Evolutionary conservation across 2,113 vertebrate species (phyloP).

Genomic region (Azemiops feae): DNA sequence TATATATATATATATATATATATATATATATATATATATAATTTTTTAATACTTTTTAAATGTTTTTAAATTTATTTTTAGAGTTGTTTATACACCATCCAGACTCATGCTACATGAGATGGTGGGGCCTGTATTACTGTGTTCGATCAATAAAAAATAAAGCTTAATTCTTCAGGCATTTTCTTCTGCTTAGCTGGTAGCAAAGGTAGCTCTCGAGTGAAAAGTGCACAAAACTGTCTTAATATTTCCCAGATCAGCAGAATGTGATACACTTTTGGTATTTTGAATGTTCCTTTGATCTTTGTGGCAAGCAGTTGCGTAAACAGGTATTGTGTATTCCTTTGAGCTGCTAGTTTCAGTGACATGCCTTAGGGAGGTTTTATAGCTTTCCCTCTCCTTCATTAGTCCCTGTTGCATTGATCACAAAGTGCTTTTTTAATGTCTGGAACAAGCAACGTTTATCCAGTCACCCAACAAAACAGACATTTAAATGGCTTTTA

Average conservation of each 20-base stretch:
- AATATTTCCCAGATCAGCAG: not conserved
- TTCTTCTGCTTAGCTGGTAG: not conserved
- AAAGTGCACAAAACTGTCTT: not conserved
- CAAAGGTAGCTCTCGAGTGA: not conserved
- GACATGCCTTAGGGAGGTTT: constrained; percentile 12
- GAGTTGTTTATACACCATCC: not conserved
- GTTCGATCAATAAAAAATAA: not conserved
- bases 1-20: too few relatives aligned
- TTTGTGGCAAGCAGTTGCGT: not conserved
- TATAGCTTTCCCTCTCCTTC: constrained; percentile 22
- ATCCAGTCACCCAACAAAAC: constrained; percentile 9
- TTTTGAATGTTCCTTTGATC: constrained; percentile 23
- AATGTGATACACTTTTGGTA: not conserved
- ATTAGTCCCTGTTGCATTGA: constrained; percentile 19
- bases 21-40: too few relatives aligned
- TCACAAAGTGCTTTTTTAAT: constrained; percentile 29
- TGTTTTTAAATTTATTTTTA: not conserved
- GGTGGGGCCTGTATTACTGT: not conserved
- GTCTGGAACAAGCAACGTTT: constrained; percentile 6
- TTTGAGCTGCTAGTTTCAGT: constrained; percentile 13
- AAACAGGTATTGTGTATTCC: constrained; percentile 4
- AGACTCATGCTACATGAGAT: not conserved
- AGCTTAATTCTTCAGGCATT: not conserved
- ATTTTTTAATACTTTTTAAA: not conserved
- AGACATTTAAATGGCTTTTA: constrained; percentile 27